A percentile compares a stretch with the other conserved stretches of the same genome.
Evolutionary conservation across 2,888 invertebrate genomes (phyloP).

Genomic region (Polia nebulosa): DNA sequence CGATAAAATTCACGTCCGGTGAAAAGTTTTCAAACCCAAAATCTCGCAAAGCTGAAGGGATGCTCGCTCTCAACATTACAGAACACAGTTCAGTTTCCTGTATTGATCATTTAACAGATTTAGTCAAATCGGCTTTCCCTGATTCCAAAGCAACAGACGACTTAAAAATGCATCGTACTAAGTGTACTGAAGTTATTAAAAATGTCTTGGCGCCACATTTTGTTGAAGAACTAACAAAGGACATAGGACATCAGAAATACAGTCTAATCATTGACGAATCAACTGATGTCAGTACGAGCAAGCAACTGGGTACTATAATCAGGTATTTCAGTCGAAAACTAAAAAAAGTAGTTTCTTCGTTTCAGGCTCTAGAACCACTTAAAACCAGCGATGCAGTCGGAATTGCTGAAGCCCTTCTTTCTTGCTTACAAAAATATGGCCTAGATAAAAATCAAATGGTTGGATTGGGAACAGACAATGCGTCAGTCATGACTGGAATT

Average conservation of each 20-base stretch:
- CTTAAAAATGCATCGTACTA: constrained; percentile 43
- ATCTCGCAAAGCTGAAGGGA: constrained; percentile 20
- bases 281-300: constrained; percentile 12
- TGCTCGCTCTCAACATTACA: constrained; percentile 13
- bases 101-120: constrained; percentile 37
- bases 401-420: no score
- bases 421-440: no score
- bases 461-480: no score
- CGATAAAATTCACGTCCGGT: neutral
- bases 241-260: constrained; percentile 12
- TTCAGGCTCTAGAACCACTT: no score
- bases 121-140: constrained; percentile 20
- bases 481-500: no score
- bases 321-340: no score
- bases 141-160: constrained; percentile 37
- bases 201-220: constrained; percentile 24
- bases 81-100: constrained; percentile 27
- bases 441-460: no score
- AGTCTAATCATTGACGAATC: constrained; percentile 23
- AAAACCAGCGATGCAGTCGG: no score
- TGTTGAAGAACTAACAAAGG: neutral
- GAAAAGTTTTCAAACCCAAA: constrained; percentile 1
- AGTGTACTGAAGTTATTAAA: constrained; percentile 40
- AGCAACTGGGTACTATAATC: no score
- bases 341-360: no score